These are phyloP conservation scores for Corydoras sp. DNA, from an alignment of 2,113 vertebrate genomes.

Conservation along the genomic window DNA sequence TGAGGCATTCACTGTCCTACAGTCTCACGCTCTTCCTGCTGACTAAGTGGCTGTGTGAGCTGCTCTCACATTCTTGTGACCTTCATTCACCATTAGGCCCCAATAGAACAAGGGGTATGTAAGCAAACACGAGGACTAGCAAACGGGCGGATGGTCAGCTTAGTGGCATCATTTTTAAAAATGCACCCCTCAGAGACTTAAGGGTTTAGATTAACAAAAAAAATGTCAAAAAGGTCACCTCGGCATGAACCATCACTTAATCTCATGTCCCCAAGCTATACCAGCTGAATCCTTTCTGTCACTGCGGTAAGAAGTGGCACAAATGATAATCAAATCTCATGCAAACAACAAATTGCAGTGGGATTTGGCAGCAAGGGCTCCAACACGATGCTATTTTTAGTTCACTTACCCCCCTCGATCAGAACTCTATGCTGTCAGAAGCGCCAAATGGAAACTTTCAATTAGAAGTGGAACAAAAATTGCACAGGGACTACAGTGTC, in stretches of 20 bases:
- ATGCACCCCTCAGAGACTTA: not conserved
- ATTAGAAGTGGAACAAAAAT: slow-evolving; percentile 49
- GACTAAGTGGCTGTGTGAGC: slow-evolving; percentile 50
- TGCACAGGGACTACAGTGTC: slow-evolving; percentile 7
- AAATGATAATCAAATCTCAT: slow-evolving; percentile 66
- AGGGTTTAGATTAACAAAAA: not conserved
- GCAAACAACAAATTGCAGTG: slow-evolving; percentile 58
- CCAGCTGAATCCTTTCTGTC: slow-evolving; percentile 16
- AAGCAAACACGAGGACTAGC: slow-evolving; percentile 43
- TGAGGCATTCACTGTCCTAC: slow-evolving; percentile 34
- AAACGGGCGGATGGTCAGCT: slow-evolving; percentile 48
- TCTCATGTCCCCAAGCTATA: slow-evolving; percentile 14
- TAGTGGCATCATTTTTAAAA: slow-evolving; percentile 26
- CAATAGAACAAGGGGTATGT: slow-evolving; percentile 46
- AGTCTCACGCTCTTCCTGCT: slow-evolving; percentile 31
- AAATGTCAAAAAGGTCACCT: slow-evolving; percentile 16
- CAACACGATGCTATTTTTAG: slow-evolving; percentile 71
- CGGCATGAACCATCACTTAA: slow-evolving; percentile 1
- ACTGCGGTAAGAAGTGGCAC: slow-evolving; percentile 37
- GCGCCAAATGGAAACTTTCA: slow-evolving; percentile 68
- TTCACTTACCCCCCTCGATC: slow-evolving; percentile 37
- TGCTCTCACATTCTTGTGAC: slow-evolving; percentile 68
- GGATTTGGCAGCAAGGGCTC: slow-evolving; percentile 61
- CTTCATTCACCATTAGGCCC: slow-evolving; percentile 65
- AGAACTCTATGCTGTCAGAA: slow-evolving; percentile 55